Evolutionary conservation across 2,797 vertebrate species (phyloP).

Genomic region (Kryptolebias ocellatus): DNA sequence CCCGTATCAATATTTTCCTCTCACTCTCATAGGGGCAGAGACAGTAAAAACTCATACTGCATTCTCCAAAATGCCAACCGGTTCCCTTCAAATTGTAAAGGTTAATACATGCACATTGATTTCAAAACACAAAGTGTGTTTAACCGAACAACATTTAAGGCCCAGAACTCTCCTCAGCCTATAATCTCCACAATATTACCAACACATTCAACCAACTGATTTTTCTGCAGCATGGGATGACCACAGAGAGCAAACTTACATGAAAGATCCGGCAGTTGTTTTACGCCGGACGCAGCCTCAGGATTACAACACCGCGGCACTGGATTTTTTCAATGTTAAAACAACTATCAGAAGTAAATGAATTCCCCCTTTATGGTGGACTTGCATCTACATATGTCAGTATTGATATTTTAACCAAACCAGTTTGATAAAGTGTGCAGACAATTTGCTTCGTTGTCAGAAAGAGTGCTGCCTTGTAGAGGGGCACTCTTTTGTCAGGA

Average conservation of each 20-base stretch:
- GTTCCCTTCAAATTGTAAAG: slow-evolving; percentile 6
- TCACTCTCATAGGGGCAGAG: not conserved
- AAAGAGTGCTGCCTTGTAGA: slow-evolving; percentile 28
- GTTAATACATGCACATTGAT: slow-evolving; percentile 8
- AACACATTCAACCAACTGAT: not conserved
- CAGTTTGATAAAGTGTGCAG: slow-evolving; percentile 24
- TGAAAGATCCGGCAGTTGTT: too few relatives aligned
- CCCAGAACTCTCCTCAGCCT: not conserved
- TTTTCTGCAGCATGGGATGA: not conserved
- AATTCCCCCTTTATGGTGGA: too few relatives aligned
- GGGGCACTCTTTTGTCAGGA: slow-evolving; percentile 21
- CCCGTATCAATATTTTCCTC: slow-evolving; percentile 11
- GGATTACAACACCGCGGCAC: too few relatives aligned
- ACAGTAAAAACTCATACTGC: not conserved
- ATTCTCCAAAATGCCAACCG: slow-evolving; percentile 4
- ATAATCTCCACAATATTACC: not conserved
- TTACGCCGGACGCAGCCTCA: too few relatives aligned
- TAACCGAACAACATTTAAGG: not conserved
- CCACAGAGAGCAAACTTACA: too few relatives aligned
- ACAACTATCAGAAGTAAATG: too few relatives aligned
- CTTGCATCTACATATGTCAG: too few relatives aligned
- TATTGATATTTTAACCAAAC: too few relatives aligned
- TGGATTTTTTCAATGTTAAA: too few relatives aligned
- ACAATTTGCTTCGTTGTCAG: slow-evolving; percentile 28
- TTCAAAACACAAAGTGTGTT: not conserved